Conservation (phyloP, 2,797 vertebrate species). For the Psittacula echo region DNA sequence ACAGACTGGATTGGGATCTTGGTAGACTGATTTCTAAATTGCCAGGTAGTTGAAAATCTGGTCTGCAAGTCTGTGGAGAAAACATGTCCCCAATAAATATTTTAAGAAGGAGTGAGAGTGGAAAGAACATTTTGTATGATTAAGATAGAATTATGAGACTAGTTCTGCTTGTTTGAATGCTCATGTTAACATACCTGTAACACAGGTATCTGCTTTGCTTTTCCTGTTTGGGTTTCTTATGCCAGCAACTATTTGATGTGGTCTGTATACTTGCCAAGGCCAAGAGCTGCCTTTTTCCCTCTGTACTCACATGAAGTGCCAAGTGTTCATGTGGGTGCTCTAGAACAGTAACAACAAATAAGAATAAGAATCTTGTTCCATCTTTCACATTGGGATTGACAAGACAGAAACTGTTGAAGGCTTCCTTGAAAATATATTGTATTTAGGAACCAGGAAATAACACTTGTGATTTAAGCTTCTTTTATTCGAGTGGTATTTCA, state of each 20-base stretch:
- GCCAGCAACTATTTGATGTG: background rate
- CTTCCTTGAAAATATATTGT: constrained; percentile 33
- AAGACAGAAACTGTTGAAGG: constrained; percentile 24
- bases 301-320: background rate
- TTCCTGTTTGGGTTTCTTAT: background rate
- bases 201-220: background rate
- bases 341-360: background rate
- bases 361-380: constrained; percentile 50
- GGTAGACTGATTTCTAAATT: background rate
- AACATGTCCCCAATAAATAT: background rate
- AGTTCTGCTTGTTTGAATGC: background rate
- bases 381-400: background rate
- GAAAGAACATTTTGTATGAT: background rate
- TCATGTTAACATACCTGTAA: background rate
- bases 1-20: background rate
- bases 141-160: background rate
- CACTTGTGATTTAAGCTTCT: constrained; percentile 37
- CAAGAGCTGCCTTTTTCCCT: background rate
- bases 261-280: background rate
- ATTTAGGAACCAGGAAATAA: constrained; percentile 54
- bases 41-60: background rate
- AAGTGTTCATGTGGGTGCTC: background rate
- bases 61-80: background rate
- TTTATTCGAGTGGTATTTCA: constrained; percentile 14
- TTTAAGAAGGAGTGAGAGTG: background rate